Conservation (phyloP, 2,113 vertebrate species). For the Tachysurus fulvidraco region DNA sequence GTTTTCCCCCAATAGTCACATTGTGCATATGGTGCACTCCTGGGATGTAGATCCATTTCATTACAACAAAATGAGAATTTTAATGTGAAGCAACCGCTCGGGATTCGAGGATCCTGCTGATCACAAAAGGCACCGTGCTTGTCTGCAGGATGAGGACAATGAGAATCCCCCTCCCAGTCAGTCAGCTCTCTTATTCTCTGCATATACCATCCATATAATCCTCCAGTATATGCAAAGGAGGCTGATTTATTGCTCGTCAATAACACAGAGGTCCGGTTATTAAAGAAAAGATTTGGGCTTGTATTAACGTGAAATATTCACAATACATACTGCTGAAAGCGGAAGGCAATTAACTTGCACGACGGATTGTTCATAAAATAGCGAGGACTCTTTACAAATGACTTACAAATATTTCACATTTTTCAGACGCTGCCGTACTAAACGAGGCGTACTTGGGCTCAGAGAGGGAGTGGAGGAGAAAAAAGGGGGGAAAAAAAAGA, state of each 20-base stretch:
- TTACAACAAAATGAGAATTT: constrained; percentile 28
- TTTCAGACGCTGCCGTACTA: constrained; percentile 27
- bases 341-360: constrained; percentile 47
- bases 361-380: constrained; percentile 31
- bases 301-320: constrained; percentile 45
- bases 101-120: constrained; percentile 35
- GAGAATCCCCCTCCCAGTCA: constrained; percentile 1
- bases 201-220: constrained; percentile 32
- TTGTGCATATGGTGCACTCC: neutral
- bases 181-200: constrained; percentile 21
- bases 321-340: constrained; percentile 28
- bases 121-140: constrained; percentile 30
- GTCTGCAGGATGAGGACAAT: constrained; percentile 30
- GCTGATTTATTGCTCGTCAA: constrained; percentile 30
- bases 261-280: constrained; percentile 2
- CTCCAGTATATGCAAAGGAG: constrained; percentile 31
- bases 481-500: neutral
- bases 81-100: constrained; percentile 20
- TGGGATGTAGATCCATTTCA: neutral
- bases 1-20: neutral
- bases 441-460: constrained; percentile 24
- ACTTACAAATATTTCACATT: constrained; percentile 50
- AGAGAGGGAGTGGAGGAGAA: neutral
- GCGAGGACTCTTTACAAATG: constrained; percentile 49
- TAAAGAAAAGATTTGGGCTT: constrained; percentile 28